Base-by-base conservation (phyloP, 1,140 invertebrate genomes). In the Mactra quadrangularis region DNA sequence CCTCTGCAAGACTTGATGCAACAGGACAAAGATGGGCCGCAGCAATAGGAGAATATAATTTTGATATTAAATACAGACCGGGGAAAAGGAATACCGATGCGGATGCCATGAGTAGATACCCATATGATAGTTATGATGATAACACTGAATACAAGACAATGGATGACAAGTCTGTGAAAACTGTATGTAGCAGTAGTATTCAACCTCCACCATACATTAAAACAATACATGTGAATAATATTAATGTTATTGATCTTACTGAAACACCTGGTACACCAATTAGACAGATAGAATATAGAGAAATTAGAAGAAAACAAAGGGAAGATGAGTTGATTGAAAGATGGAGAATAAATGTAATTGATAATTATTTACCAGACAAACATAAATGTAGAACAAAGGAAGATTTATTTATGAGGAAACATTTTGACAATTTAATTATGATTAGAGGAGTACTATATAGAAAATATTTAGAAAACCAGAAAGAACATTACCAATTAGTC, bases 181-280 rank as follows among this genome's bases (percentile, higher is more conserved):
- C 13, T 17, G 60, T 75, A 27, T 75, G 72, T 31, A 29, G 41
- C 38, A 25, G 15, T 59, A 11, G 4, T 25, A n/a, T 29, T 19
- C 35, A 35, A 35, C 38, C 38, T n/a, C n/a, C n/a, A n/a, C n/a
- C n/a, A n/a, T n/a, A n/a, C n/a, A n/a, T n/a, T n/a, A n/a, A n/a
- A n/a, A 41, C 38, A 15, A 7, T 41, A 41, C 38, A 6, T 41
- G 38, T 41, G 6, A 41, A 7, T n/a, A 75, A 59, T 47, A 41
- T 60, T n/a, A 60, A 75, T 55, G 60, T 62, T 9, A 15, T 75
- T 45, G 72, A 75, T 60, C 35, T 55, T 27, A 60, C 41, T n/a
- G 33, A 62, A 75, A 38, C n/a, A 27, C 35, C 13, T 13, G 45
- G 31, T 22, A 52, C 57, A 55, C 3, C n/a, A 13, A 38, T 75